These are phyloP conservation scores for Passer montanus DNA, from an alignment of 2,113 vertebrate species.

Conservation along the genomic window DNA sequence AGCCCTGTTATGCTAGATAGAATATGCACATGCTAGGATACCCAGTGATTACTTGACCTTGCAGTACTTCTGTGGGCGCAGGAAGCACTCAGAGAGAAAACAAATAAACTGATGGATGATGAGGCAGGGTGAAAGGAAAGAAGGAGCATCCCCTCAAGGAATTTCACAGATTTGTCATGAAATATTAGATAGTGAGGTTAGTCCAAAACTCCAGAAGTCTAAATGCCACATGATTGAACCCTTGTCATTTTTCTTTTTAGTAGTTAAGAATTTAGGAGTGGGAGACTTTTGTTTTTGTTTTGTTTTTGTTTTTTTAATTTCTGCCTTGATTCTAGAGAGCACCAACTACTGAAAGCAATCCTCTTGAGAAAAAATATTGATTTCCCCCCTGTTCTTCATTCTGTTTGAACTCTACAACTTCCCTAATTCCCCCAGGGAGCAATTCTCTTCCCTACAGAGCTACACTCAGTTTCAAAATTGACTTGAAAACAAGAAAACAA, in stretches of 20 bases:
- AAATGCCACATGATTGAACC: background rate
- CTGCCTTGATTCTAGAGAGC: conserved; percentile 14
- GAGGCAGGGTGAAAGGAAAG: background rate
- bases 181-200: background rate
- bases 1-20: background rate
- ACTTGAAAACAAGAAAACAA: conserved; percentile 67
- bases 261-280: background rate
- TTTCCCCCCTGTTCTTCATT: conserved; percentile 27
- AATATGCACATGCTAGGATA: background rate
- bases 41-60: background rate
- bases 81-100: background rate
- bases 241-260: background rate
- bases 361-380: conserved; percentile 19
- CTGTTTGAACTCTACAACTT: conserved; percentile 56
- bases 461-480: conserved; percentile 61
- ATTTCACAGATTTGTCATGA: background rate
- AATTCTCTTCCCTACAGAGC: conserved; percentile 60
- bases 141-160: background rate
- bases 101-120: background rate
- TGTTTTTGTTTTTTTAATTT: background rate
- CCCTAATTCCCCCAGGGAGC: conserved; percentile 50
- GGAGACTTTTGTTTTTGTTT: background rate
- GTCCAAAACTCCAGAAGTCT: background rate
- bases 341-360: conserved; percentile 17
- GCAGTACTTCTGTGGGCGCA: background rate